Base-by-base conservation (phyloP, 2,888 invertebrate species). In the Drosophila austrosaltans region DNA sequence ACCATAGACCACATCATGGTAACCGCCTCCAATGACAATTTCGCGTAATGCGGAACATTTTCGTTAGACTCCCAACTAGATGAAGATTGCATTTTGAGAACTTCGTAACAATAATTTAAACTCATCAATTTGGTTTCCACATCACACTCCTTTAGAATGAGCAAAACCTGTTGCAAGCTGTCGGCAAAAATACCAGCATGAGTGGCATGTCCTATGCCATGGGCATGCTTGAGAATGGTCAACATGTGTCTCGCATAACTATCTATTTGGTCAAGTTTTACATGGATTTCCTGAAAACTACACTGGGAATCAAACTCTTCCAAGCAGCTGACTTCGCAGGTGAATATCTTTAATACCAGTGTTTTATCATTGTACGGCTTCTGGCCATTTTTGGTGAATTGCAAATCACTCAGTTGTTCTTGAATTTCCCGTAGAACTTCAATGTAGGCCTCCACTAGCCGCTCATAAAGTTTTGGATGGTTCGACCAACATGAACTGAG, bases 401-500 rank as follows among this genome's bases (percentile, higher is more conserved):
- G 28, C 36, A 60, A 39, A 1, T 4, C 16, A 30, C 68, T 76
- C 32, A 86, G 66, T 12, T 76, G 76, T 10, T 67, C 75, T 25
- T 81, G 74, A 0, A 90, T 64, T 40, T 85, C 76, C 12, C 82
- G 80, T 20, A 91, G 73, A 16, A 84, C 90, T n/a, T 74, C 61
- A 2, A 88, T 67, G 44, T 91, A 92, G 39, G 81, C 83, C 3
- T 66, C 25, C 0, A 90, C 70, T 0, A 91, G 71, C 0, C 77
- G 72, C 57, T 89, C 79, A 53, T 84, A 92, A 1, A 92, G 78
- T 59, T 85, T 81, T 2, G 90, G 82, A 56, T 91, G 89, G 71
- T 92, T 91, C 4, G 86, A 76, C 53, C 90, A 77, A 42, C 91
- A 91, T 2, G 92, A 91, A 2, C 82, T 82, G 1, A 92, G 76